These are phyloP conservation scores for Nannoperca australis DNA, from an alignment of 2,797 vertebrate species.

Conservation along the genomic window DNA sequence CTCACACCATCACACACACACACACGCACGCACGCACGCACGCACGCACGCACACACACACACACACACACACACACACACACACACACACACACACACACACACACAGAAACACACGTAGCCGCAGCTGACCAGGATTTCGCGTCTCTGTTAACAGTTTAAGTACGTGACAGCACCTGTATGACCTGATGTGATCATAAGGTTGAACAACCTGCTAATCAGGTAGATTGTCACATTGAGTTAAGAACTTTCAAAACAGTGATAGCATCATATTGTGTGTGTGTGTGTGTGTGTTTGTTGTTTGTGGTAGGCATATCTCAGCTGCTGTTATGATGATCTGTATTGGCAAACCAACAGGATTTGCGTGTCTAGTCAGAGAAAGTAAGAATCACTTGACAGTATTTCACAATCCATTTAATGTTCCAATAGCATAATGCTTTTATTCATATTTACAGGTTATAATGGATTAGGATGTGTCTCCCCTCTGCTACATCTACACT, in stretches of 20 bases:
- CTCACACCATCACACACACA: too few species aligned
- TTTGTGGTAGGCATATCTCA: conserved; percentile 39
- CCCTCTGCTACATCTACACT: background rate
- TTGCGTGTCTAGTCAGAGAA: conserved; percentile 29
- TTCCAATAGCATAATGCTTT: background rate
- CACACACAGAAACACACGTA: background rate
- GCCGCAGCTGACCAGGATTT: conserved; percentile 28
- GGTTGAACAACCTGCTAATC: conserved; percentile 58
- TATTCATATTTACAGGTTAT: background rate
- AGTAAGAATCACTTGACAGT: conserved; percentile 14
- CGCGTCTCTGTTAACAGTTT: background rate
- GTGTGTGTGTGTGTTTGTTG: background rate
- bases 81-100: background rate
- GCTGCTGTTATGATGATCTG: conserved; percentile 48
- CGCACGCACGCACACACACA: background rate
- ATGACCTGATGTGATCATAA: conserved; percentile 24
- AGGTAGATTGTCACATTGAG: conserved; percentile 41
- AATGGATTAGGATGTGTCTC: background rate
- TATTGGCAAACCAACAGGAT: conserved; percentile 33
- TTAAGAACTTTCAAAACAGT: conserved; percentile 4
- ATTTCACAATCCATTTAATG: conserved; percentile 21
- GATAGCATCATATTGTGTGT: conserved; percentile 19
- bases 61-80: conserved; percentile 2
- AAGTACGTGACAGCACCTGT: conserved; percentile 37
- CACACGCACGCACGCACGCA: background rate